A percentile compares a stretch with the other conserved stretches of the same genome.
Evolutionary conservation across 2,888 invertebrate species (phyloP).

Genomic region (Erebia palarica): DNA sequence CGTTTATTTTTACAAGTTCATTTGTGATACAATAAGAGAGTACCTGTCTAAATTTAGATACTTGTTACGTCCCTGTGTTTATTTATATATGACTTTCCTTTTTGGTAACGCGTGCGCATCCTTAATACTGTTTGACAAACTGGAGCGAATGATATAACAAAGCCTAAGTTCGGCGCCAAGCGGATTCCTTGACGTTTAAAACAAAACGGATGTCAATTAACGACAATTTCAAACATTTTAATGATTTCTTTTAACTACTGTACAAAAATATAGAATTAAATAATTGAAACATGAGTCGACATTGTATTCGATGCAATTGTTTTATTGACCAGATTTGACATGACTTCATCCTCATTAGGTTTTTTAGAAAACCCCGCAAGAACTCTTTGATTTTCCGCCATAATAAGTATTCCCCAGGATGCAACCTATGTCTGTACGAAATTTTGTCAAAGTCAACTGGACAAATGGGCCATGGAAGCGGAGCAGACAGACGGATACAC

Average conservation of each 20-base stretch:
- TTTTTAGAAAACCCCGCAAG: too few species aligned
- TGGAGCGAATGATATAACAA: constrained; percentile 31
- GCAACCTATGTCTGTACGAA: too few species aligned
- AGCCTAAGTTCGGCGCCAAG: constrained; percentile 15
- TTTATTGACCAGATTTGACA: too few species aligned
- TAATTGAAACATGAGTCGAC: too few species aligned
- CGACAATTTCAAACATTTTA: not conserved
- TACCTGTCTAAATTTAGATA: constrained; percentile 53
- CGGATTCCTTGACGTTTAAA: constrained; percentile 13
- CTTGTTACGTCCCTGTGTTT: constrained; percentile 45
- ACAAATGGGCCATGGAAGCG: too few species aligned
- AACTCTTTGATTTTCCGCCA: too few species aligned
- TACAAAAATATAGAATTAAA: too few species aligned
- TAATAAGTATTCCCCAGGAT: too few species aligned
- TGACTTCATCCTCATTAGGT: too few species aligned
- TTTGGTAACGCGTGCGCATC: constrained; percentile 41
- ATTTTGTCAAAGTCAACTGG: too few species aligned
- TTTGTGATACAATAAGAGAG: constrained; percentile 63
- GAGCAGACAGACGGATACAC: too few species aligned
- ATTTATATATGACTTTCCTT: constrained; percentile 41
- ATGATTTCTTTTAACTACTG: not conserved
- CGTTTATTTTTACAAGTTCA: constrained; percentile 65
- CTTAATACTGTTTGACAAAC: constrained; percentile 32
- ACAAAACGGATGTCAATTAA: constrained; percentile 14
- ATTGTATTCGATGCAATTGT: too few species aligned